Conservation (phyloP, 2,797 vertebrate species). For the Emys orbicularis region DNA sequence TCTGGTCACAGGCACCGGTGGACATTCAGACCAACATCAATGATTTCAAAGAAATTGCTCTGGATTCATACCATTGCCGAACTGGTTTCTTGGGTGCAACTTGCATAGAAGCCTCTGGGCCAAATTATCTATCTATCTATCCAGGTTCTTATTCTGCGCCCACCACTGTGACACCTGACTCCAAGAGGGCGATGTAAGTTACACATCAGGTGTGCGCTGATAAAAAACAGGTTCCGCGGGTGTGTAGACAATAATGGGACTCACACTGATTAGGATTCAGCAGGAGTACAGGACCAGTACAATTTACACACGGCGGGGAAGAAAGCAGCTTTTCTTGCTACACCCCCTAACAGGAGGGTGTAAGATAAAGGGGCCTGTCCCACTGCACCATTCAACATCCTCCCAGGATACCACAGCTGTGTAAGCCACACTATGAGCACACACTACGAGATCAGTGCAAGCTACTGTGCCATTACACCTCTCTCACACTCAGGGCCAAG, state of each 20-base stretch:
- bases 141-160: neutral
- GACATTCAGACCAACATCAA: neutral
- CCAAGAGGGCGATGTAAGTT: neutral
- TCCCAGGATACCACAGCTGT: neutral
- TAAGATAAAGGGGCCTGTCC: no score
- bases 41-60: neutral
- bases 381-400: neutral
- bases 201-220: neutral
- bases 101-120: neutral
- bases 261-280: neutral
- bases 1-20: neutral
- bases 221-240: slow-evolving; percentile 28
- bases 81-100: neutral
- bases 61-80: neutral
- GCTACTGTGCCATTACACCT: no score
- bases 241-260: neutral
- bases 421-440: neutral
- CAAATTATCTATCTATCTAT: neutral
- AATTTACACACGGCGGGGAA: neutral
- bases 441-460: no score
- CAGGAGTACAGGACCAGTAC: neutral
- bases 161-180: neutral
- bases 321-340: neutral
- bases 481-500: no score
- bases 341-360: no score